Evolutionary conservation across 2,113 vertebrate genomes (phyloP), one percentile per base, ranked within the genome.

Genomic region (Bagarius yarrelli): DNA sequence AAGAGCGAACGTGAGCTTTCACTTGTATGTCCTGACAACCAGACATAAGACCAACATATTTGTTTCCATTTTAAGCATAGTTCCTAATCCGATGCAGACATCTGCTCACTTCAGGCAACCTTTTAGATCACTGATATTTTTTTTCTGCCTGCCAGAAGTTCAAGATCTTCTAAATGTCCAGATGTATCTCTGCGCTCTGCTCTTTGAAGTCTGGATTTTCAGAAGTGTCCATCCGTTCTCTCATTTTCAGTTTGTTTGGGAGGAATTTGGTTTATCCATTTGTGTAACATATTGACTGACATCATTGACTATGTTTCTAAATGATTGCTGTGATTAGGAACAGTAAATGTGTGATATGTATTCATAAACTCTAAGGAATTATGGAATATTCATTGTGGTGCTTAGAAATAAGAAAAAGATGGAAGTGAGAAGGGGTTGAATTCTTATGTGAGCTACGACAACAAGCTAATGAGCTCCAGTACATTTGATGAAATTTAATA

Each of bases 41-140:
- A 84, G 78, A 76, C 83, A 80, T 76, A 64, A 44, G 59, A 47
- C 53, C 69, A 47, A 72, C 74, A 83, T 47, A 67, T 81, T 57
- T 83, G 59, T 61, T 81, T 71, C 72, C 69, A 47, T 77, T 60
- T 80, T 81, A 60, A 59, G 27, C 30, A 71, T 64, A 32, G 40
- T 64, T 76, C 64, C 34, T 83, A 80, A 86, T 80, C 77, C 59
- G 32, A 80, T 55, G 76, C 85, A 82, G 83, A 83, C 83, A 60
- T 60, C 82, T 52, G 21, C 71, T 80, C 53, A 64, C 64, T 63
- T 69, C 72, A 32, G 52, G 63, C 44, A 44, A 64, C 67, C 30
- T 36, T 80, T 69, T 50, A 73, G 72, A 64, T 69, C 67, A 50
- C 12, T 56, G 72, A 53, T 60, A 52, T 52, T 66, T 27, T 76